Conservation (phyloP, 2,888 invertebrate species). For the Epinotia bilunana region DNA sequence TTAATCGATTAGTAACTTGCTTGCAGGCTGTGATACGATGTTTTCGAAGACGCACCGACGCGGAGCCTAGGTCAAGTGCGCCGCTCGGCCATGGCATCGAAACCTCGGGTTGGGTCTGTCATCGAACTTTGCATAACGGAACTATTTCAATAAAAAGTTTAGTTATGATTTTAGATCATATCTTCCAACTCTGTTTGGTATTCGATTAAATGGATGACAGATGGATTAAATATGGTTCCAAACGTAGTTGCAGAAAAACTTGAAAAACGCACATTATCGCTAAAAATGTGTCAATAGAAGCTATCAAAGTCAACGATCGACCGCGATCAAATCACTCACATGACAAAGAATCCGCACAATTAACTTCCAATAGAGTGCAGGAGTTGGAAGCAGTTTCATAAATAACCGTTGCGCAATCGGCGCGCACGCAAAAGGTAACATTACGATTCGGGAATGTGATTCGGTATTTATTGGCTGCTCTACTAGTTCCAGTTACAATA, state of each 20-base stretch:
- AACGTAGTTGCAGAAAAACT: constrained; percentile 16
- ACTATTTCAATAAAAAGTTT: constrained; percentile 22
- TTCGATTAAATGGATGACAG: not conserved
- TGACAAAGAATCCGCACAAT: constrained; percentile 43
- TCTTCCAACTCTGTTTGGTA: not conserved
- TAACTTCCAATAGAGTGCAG: constrained; percentile 32
- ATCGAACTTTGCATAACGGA: constrained; percentile 59
- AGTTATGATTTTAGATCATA: not conserved
- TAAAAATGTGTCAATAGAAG: constrained; percentile 24
- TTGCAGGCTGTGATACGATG: constrained; percentile 49
- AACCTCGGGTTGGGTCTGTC: constrained; percentile 56
- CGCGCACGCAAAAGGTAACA: constrained; percentile 59
- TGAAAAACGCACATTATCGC: not conserved
- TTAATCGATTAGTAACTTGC: no score
- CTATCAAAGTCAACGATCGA: constrained; percentile 21
- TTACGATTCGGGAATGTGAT: constrained; percentile 72
- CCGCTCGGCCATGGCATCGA: constrained; percentile 68
- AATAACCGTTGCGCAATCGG: constrained; percentile 59
- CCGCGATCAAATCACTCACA: constrained; percentile 30
- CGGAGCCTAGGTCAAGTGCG: constrained; percentile 71
- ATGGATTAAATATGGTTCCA: not conserved
- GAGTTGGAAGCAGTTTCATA: constrained; percentile 21
- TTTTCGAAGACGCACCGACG: constrained; percentile 57
- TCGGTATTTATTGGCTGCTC: constrained; percentile 75
- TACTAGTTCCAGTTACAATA: constrained; percentile 60